A percentile compares a stretch with the other conserved stretches of the same genome.
Evolutionary conservation across 2,888 invertebrate species (phyloP).

Genomic region (Sceliomorpha sp.): DNA sequence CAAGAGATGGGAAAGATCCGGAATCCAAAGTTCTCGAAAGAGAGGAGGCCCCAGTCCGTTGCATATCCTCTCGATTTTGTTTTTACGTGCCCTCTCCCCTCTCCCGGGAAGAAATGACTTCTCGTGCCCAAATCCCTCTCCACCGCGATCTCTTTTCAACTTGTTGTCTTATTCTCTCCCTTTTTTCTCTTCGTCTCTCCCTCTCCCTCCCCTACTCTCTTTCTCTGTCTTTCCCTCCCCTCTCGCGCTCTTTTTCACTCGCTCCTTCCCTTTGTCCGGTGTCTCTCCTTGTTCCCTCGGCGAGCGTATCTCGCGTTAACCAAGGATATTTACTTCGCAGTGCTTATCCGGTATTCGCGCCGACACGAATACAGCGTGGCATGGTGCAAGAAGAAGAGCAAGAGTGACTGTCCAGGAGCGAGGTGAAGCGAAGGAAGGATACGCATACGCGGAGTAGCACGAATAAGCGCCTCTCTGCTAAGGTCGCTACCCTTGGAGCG

Average conservation of each 20-base stretch:
- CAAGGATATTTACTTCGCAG: constrained; percentile 56
- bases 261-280: constrained; percentile 15
- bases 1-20: no score
- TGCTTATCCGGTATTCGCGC: constrained; percentile 57
- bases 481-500: constrained; percentile 71
- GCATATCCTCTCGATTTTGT: constrained; percentile 2
- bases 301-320: constrained; percentile 43
- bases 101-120: neutral
- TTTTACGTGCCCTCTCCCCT: neutral
- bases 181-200: constrained; percentile 22
- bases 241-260: constrained; percentile 36
- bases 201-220: constrained; percentile 5
- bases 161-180: no score
- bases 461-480: constrained; percentile 54
- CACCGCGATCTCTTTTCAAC: constrained; percentile 5
- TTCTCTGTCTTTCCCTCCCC: constrained; percentile 34
- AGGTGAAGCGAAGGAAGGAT: constrained; percentile 54
- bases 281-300: constrained; percentile 49
- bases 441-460: constrained; percentile 49
- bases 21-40: no score
- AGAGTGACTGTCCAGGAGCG: constrained; percentile 54
- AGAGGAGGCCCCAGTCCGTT: neutral
- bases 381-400: constrained; percentile 56
- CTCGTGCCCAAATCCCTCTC: constrained; percentile 34
- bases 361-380: constrained; percentile 51